Percentiles rank a stretch among this genome's conserved stretches.
phyloP scores from a whole-genome alignment of 2,797 vertebrate species.

The Chelidonichthys spinosus region DNA sequence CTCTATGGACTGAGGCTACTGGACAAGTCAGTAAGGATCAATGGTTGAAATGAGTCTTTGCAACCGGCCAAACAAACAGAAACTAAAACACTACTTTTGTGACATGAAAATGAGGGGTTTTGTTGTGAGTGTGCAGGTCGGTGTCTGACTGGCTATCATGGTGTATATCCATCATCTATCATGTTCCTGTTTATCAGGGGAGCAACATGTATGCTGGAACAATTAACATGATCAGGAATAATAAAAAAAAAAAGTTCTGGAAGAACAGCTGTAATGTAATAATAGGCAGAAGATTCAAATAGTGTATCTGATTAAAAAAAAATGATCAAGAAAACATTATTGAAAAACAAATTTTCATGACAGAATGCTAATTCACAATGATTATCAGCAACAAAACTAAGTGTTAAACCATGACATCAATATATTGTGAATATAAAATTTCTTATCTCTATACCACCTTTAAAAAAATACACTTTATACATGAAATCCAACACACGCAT shows the following conservation, averaged over 20 bases:
- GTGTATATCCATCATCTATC: constrained; percentile 12
- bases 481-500: constrained; percentile 55
- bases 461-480: constrained; percentile 82
- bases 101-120: not conserved
- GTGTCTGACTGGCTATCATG: constrained; percentile 19
- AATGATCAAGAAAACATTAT: constrained; percentile 11
- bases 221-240: constrained; percentile 6
- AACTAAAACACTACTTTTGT: not conserved
- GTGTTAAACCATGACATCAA: constrained; percentile 48
- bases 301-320: constrained; percentile 36
- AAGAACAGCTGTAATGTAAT: constrained; percentile 18
- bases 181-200: not conserved
- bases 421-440: constrained; percentile 74
- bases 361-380: constrained; percentile 37
- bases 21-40: not conserved
- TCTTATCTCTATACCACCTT: constrained; percentile 65
- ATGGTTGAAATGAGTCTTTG: constrained; percentile 1
- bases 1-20: not conserved
- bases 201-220: not conserved
- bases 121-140: not conserved
- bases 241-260: constrained; percentile 12
- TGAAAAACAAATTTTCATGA: constrained; percentile 33
- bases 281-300: constrained; percentile 27
- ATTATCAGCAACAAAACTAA: constrained; percentile 43
- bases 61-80: not conserved